Evolutionary conservation across 2,888 invertebrate species (phyloP).

Genomic region (Calliphora vomitoria): DNA sequence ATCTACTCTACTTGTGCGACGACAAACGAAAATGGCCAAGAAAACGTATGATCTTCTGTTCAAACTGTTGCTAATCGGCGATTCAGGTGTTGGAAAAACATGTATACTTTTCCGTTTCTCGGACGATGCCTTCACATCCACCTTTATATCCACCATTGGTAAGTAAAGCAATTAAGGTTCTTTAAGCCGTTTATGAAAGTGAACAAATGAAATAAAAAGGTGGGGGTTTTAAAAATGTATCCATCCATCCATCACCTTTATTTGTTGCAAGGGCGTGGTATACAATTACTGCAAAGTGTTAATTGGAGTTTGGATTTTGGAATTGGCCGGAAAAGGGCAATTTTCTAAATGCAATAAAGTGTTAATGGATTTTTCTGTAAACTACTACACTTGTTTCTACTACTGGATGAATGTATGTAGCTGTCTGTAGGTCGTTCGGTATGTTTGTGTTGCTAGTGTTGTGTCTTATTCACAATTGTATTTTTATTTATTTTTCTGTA

Average conservation of each 20-base stretch:
- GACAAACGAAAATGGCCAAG: constrained; percentile 91
- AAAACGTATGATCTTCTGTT: constrained; percentile 97
- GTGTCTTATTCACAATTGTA: background rate
- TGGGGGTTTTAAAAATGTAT: constrained; percentile 67
- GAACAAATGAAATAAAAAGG: constrained; percentile 31
- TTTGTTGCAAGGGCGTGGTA: constrained; percentile 74
- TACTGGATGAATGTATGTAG: background rate
- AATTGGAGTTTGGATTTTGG: constrained; percentile 58
- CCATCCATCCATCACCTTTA: constrained; percentile 59
- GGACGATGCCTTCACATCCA: constrained; percentile 97
- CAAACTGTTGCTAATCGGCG: constrained; percentile 96
- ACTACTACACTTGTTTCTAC: background rate
- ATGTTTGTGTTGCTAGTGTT: background rate
- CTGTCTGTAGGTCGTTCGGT: no score
- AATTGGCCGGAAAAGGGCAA: constrained; percentile 27
- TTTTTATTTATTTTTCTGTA: background rate
- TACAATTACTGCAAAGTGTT: constrained; percentile 40
- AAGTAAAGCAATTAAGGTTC: constrained; percentile 81
- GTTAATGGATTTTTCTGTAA: background rate
- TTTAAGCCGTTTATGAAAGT: background rate
- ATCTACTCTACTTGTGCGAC: constrained; percentile 52
- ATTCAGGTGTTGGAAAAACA: constrained; percentile 97
- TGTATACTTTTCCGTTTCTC: constrained; percentile 97
- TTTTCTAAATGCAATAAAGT: background rate
- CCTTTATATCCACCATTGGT: constrained; percentile 98